Evolutionary conservation across 1,140 invertebrate species (phyloP).

Genomic region (Eumeta japonica): DNA sequence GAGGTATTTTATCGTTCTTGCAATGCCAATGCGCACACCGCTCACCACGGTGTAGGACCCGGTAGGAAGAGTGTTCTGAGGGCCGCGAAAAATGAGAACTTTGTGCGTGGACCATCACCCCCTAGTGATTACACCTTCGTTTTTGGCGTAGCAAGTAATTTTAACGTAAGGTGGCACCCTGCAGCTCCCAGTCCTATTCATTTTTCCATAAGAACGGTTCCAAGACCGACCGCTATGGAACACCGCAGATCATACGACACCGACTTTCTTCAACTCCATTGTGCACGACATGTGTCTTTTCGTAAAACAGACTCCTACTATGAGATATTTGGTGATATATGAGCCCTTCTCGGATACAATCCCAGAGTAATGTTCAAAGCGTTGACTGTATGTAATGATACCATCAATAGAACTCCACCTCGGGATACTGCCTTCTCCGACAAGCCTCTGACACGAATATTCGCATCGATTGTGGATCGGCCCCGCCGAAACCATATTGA

Average conservation of each 20-base stretch:
- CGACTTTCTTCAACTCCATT: slow-evolving; percentile 2
- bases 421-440: slow-evolving; percentile 1
- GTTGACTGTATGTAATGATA: no score
- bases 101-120: slow-evolving; percentile 5
- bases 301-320: slow-evolving; percentile 3
- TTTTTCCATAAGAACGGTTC: slow-evolving; percentile 10
- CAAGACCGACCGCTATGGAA: slow-evolving; percentile 8
- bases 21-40: slow-evolving; percentile 5
- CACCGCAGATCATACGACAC: slow-evolving; percentile 7
- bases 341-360: slow-evolving; percentile 5
- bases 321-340: no score
- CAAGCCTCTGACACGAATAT: background rate
- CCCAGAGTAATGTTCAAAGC: slow-evolving; percentile 13
- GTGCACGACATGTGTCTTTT: slow-evolving; percentile 1
- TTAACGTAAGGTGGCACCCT: slow-evolving; percentile 2
- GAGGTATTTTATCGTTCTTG: slow-evolving; percentile 9
- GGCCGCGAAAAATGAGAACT: slow-evolving; percentile 8
- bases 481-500: slow-evolving; percentile 10
- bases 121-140: slow-evolving; percentile 2
- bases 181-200: slow-evolving; percentile 9
- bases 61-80: background rate
- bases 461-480: slow-evolving; percentile 11
- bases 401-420: slow-evolving; percentile 11
- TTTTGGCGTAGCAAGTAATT: slow-evolving; percentile 2
- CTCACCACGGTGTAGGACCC: no score